These are phyloP conservation scores for Congeria kusceri DNA, from an alignment of 2,888 invertebrate genomes.

Conservation along the genomic window DNA sequence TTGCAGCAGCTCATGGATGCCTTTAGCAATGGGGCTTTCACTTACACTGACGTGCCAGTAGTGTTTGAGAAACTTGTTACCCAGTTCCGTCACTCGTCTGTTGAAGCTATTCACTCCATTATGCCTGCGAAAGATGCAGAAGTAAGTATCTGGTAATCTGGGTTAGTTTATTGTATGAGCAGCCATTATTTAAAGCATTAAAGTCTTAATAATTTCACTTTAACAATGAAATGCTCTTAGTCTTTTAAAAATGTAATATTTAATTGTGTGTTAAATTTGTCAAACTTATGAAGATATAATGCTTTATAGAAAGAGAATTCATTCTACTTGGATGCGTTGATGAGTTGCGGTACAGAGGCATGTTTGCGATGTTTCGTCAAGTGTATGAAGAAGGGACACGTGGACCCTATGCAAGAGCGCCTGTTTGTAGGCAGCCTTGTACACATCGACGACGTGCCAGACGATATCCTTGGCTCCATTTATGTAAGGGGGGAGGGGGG, in stretches of 20 bases:
- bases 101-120: constrained; percentile 19
- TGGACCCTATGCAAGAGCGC: constrained; percentile 28
- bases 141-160: background rate
- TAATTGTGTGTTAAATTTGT: too few species aligned
- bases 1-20: constrained; percentile 9
- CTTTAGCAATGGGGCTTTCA: constrained; percentile 2
- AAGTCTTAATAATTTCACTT: too few species aligned
- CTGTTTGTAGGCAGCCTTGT: constrained; percentile 53
- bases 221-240: too few species aligned
- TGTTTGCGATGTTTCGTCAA: constrained; percentile 62
- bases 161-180: too few species aligned
- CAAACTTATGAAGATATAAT: too few species aligned
- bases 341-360: constrained; percentile 68
- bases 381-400: constrained; percentile 48
- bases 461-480: constrained; percentile 16
- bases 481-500: constrained; percentile 36
- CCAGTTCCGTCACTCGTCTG: constrained; percentile 34
- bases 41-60: constrained; percentile 33
- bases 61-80: constrained; percentile 46
- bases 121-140: constrained; percentile 9
- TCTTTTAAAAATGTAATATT: too few species aligned
- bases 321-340: constrained; percentile 68
- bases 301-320: background rate
- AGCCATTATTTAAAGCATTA: too few species aligned
- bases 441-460: constrained; percentile 12